Evolutionary conservation across 1,140 invertebrate species (phyloP).

Genomic region (Hesperophylax magnus): DNA sequence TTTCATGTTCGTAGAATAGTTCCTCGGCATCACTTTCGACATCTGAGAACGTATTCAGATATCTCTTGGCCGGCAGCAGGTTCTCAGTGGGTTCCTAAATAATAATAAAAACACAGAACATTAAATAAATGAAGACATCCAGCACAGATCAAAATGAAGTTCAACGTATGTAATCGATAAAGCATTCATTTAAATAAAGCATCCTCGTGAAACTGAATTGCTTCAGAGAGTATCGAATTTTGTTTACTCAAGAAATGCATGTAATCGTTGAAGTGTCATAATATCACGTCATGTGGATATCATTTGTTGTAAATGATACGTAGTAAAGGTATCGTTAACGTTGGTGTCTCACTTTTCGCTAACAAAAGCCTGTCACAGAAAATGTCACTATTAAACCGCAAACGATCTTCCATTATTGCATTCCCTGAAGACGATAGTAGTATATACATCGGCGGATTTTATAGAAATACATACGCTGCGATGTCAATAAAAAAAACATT

Average conservation of each 20-base stretch:
- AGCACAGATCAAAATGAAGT: too few species aligned
- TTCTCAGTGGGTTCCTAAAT: slow-evolving; percentile 44
- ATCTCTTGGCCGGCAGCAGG: slow-evolving; percentile 36
- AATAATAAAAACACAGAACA: slow-evolving; percentile 19
- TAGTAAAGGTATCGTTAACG: neutral
- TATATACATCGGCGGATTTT: neutral
- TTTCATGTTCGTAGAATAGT: slow-evolving; percentile 41
- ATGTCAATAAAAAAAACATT: too few species aligned
- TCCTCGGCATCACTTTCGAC: slow-evolving; percentile 53
- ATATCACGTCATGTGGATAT: neutral
- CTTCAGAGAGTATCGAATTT: too few species aligned
- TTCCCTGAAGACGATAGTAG: neutral
- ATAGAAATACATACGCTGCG: neutral
- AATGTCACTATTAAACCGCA: neutral
- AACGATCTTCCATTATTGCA: neutral
- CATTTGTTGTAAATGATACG: neutral
- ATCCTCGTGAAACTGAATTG: too few species aligned
- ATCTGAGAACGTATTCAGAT: slow-evolving; percentile 38
- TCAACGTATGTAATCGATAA: too few species aligned
- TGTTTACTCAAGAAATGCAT: too few species aligned
- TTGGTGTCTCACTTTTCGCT: neutral
- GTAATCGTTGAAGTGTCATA: too few species aligned
- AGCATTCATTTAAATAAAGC: too few species aligned
- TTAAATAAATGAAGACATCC: too few species aligned
- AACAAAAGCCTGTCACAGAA: slow-evolving; percentile 3